A percentile compares a stretch with the other conserved stretches of the same genome.
Evolutionary conservation across 2,113 vertebrate species (phyloP).

Genomic region (Phainopepla nitens): DNA sequence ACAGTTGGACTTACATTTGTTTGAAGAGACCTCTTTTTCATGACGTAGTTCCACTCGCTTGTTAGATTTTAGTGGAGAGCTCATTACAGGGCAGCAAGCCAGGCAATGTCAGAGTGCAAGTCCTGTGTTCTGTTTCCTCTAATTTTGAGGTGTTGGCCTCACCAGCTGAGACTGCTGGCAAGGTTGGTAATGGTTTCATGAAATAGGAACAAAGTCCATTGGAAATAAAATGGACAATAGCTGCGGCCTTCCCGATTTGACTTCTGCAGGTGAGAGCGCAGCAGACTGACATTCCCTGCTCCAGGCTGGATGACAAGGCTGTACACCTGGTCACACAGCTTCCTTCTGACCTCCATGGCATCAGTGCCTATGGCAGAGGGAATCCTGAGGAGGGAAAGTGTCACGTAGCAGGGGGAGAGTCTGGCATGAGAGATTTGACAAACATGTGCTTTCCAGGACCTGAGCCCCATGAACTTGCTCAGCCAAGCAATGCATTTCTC

Average conservation of each 20-base stretch:
- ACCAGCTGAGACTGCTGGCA: neutral
- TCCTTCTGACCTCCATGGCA: neutral
- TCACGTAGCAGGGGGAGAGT: neutral
- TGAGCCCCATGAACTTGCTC: neutral
- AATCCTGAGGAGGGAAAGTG: neutral
- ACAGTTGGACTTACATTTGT: accelerated
- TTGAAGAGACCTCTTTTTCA: neutral
- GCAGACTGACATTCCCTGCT: neutral
- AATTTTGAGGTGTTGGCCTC: neutral
- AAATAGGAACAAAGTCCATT: neutral
- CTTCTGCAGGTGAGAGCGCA: accelerated
- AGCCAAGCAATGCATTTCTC: neutral
- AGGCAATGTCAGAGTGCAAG: neutral
- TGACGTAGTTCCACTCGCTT: neutral
- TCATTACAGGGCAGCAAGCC: neutral
- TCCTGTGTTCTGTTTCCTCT: neutral
- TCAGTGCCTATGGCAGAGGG: neutral
- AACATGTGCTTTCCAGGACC: neutral
- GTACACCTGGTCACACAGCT: neutral
- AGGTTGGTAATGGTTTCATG: neutral
- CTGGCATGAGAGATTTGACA: neutral
- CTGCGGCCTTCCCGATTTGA: neutral
- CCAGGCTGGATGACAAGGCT: neutral
- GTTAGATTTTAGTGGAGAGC: neutral
- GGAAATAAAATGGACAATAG: neutral